Base-by-base conservation (phyloP, 1,140 invertebrate genomes). In the Diprion similis region DNA sequence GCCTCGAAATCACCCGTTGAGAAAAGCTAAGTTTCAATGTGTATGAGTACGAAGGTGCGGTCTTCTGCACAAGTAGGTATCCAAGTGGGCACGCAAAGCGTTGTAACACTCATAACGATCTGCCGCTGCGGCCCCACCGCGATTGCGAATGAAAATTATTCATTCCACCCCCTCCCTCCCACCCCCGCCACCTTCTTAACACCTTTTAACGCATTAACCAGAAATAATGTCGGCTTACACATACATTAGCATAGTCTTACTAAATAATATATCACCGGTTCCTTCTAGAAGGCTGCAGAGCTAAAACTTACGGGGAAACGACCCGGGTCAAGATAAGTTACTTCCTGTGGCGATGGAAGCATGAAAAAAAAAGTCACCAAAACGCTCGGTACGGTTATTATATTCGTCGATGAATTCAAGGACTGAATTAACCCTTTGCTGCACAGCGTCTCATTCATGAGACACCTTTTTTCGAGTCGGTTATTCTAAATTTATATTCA, bases 241-340 rank as follows among this genome's bases (percentile, higher is more conserved):
- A n/a, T 48, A 64, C 76, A 83, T 83, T 83, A 83, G 81, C 82
- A 83, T 83, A 82, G 79, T 73, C 75, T 75, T 79, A 77, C 77
- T 79, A 82, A 83, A 82, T 82, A 80, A 83, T 82, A 81, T 83
- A 84, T 81, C 78, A 81, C 77, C 19, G 24, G 24, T 37, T 37
- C 1, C 24, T 37, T 37, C 24, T 6, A 37, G 6, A 37, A 37
- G 24, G 24, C 24, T 37, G 24, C 24, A 37, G 24, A 37, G 24
- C 24, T 37, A 37, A 37, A 37, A 37, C 24, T 37, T 37, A 37
- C 74, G 71, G 4, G 59, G 74, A 78, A 80, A 78, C 74, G 77
- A 73, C 73, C 71, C 69, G 78, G 77, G 71, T 65, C 66, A 68
- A 78, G 79, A 81, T 77, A 83, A 82, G 80, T 80, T 77, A 80